phyloP scores from a whole-genome alignment of 2,113 vertebrate genomes.

The Puma concolor region DNA sequence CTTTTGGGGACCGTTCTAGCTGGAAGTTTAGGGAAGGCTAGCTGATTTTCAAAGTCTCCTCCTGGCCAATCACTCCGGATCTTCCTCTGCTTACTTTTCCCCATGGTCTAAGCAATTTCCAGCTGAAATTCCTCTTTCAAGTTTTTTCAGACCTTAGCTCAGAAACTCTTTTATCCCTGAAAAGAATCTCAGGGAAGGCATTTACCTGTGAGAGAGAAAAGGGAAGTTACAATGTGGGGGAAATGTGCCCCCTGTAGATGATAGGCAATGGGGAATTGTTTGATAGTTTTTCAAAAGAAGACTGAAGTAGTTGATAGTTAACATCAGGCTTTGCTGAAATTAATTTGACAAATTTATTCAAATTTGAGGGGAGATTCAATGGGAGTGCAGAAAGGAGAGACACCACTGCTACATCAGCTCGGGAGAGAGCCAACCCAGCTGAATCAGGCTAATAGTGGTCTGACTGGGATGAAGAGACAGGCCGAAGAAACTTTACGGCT shows the following conservation, averaged over 20 bases:
- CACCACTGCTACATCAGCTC: background rate
- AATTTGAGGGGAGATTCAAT: background rate
- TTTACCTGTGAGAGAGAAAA: background rate
- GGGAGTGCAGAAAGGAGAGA: background rate
- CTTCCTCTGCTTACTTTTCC: background rate
- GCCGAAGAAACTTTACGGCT: background rate
- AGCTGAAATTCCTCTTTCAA: background rate
- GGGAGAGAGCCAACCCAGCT: background rate
- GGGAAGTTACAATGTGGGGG: background rate
- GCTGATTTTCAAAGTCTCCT: background rate
- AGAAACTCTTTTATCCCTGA: background rate
- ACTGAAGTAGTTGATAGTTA: background rate
- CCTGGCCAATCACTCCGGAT: background rate
- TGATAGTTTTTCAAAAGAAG: background rate
- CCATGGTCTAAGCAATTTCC: background rate
- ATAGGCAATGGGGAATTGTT: background rate
- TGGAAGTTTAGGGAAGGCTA: background rate
- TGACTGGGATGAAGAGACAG: background rate
- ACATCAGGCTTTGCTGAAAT: conserved; percentile 11
- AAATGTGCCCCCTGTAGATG: background rate
- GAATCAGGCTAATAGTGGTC: background rate
- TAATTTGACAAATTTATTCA: background rate
- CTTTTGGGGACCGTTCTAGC: background rate
- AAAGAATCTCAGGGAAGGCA: background rate
- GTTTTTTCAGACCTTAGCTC: background rate